Percentiles rank a stretch among this genome's conserved stretches.
Evolutionary conservation across 2,113 vertebrate species (phyloP).

Genomic region (Notarius quadriscutis): DNA sequence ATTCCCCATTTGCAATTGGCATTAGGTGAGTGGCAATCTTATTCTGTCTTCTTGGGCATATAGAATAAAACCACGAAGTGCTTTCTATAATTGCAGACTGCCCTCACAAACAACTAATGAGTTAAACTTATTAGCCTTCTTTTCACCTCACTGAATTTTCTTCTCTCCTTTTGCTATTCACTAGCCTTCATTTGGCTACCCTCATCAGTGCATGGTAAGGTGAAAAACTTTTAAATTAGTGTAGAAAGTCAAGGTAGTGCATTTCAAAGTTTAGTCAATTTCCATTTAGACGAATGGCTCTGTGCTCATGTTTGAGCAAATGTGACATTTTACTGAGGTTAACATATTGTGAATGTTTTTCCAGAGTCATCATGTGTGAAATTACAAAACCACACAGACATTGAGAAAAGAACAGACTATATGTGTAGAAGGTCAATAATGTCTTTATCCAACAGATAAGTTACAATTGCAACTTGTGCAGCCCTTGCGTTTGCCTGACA

Average conservation of each 20-base stretch:
- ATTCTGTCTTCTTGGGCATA: not conserved
- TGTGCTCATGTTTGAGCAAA: conserved; percentile 54
- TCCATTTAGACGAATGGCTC: conserved; percentile 55
- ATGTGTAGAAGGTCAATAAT: conserved; percentile 43
- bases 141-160: conserved; percentile 24
- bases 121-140: conserved; percentile 41
- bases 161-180: conserved; percentile 38
- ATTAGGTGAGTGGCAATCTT: conserved; percentile 5
- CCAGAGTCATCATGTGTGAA: conserved; percentile 54
- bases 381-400: conserved; percentile 55
- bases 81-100: conserved; percentile 27
- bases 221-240: conserved; percentile 49
- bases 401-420: conserved; percentile 27
- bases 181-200: conserved; percentile 33
- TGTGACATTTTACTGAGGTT: conserved; percentile 57
- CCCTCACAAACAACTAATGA: conserved; percentile 37
- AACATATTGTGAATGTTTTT: conserved; percentile 57
- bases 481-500: conserved; percentile 17
- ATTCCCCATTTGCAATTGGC: conserved; percentile 8
- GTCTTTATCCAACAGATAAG: conserved; percentile 51
- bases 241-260: conserved; percentile 42
- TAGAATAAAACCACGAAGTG: conserved; percentile 7
- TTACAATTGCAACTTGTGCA: conserved; percentile 34
- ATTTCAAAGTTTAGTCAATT: conserved; percentile 55
- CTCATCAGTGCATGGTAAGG: conserved; percentile 23